These are phyloP conservation scores for Takifugu rubripes DNA, from an alignment of 2,797 vertebrate species.

Conservation along the genomic window DNA sequence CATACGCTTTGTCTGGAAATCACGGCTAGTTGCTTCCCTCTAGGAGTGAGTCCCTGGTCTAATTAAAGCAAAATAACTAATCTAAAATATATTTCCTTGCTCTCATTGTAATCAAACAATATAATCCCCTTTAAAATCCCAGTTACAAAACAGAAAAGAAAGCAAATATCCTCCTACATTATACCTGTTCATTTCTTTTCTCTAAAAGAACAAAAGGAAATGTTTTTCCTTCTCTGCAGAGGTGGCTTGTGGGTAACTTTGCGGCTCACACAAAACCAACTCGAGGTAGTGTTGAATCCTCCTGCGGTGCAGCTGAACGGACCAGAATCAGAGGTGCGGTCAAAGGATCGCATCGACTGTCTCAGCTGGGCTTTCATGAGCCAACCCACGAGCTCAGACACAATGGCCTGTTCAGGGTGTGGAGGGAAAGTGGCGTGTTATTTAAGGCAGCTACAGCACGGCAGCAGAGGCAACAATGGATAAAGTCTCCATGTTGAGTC, in stretches of 20 bases:
- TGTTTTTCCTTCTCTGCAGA: not conserved
- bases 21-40: no score
- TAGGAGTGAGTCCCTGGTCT: no score
- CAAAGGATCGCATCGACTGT: not conserved
- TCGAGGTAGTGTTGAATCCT: not conserved
- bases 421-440: not conserved
- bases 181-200: no score
- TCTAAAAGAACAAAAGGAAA: no score
- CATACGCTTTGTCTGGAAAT: no score
- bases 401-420: not conserved
- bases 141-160: no score
- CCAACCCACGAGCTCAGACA: slow-evolving; percentile 11
- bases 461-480: not conserved
- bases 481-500: no score
- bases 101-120: slow-evolving; percentile 1
- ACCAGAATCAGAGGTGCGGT: slow-evolving; percentile 16
- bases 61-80: no score
- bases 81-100: not conserved
- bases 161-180: no score
- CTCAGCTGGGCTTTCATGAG: not conserved
- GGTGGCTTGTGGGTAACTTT: not conserved
- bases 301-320: not conserved
- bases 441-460: not conserved
- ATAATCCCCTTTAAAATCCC: not conserved
- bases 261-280: not conserved